A percentile compares a stretch with the other conserved stretches of the same genome.
These are phyloP conservation scores for Florisuga fusca DNA, from an alignment of 2,797 vertebrate species.

Conservation along the genomic window DNA sequence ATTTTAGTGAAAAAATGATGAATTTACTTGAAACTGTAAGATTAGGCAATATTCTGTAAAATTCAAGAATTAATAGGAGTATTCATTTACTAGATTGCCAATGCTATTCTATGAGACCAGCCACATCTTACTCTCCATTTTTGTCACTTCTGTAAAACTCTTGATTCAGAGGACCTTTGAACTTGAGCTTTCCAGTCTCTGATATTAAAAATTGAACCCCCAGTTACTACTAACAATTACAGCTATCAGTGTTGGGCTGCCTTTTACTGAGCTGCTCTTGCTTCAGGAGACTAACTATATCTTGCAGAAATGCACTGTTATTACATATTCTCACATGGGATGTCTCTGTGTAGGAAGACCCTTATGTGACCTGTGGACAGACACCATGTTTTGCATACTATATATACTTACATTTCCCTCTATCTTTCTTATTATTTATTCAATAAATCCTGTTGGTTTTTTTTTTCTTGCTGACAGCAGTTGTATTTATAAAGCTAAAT, in stretches of 20 bases:
- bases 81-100: background rate
- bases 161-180: background rate
- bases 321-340: constrained; percentile 51
- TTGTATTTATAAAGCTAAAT: constrained; percentile 88
- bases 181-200: background rate
- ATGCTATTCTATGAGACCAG: background rate
- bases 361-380: constrained; percentile 80
- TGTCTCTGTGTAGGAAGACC: constrained; percentile 50
- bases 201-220: background rate
- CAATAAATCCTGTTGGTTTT: constrained; percentile 83
- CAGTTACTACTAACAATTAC: constrained; percentile 21
- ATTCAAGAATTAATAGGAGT: background rate
- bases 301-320: background rate
- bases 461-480: constrained; percentile 87
- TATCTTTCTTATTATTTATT: constrained; percentile 89
- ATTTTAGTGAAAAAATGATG: background rate
- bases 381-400: constrained; percentile 81
- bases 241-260: constrained; percentile 9
- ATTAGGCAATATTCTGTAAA: background rate
- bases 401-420: constrained; percentile 82
- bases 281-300: background rate
- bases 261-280: background rate
- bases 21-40: background rate
- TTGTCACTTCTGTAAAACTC: background rate
- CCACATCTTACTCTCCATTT: background rate